Conservation (phyloP, 2,113 vertebrate species). For the Cyanoramphus novaezelandiae region DNA sequence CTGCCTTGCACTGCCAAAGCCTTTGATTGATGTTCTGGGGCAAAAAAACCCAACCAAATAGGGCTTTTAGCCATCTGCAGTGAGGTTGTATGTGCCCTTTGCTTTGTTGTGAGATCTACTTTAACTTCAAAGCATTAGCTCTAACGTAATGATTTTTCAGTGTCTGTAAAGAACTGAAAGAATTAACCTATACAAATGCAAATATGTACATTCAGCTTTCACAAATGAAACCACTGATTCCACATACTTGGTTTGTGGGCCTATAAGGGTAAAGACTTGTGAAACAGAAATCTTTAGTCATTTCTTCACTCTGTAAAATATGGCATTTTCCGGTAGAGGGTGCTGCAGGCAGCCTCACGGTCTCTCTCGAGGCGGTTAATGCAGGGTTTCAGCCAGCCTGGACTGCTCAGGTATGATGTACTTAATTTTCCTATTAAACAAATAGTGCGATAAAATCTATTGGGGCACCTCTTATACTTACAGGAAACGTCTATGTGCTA, state of each 20-base stretch:
- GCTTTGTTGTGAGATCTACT: not conserved
- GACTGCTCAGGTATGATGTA: rapidly evolving
- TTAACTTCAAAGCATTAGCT: not conserved
- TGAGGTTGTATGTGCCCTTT: not conserved
- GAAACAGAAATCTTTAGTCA: no score
- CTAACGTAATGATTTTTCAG: rapidly evolving
- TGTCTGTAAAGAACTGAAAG: not conserved
- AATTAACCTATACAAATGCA: not conserved
- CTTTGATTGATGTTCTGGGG: not conserved
- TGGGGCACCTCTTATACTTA: rapidly evolving
- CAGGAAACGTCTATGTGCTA: rapidly evolving
- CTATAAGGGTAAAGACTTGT: rapidly evolving
- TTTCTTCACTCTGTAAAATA: not conserved
- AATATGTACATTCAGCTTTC: not conserved
- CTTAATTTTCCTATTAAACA: not conserved
- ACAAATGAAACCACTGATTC: rapidly evolving
- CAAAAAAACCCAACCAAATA: rapidly evolving
- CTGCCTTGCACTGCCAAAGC: not conserved
- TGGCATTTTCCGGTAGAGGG: not conserved
- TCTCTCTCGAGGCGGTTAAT: rapidly evolving
- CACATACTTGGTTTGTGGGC: rapidly evolving
- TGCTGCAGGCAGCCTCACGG: not conserved
- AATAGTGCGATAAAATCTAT: rapidly evolving
- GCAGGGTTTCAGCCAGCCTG: rapidly evolving
- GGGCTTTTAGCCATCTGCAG: not conserved